phyloP scores from a whole-genome alignment of 2,797 vertebrate species.

The Sebastiscus tertius region DNA sequence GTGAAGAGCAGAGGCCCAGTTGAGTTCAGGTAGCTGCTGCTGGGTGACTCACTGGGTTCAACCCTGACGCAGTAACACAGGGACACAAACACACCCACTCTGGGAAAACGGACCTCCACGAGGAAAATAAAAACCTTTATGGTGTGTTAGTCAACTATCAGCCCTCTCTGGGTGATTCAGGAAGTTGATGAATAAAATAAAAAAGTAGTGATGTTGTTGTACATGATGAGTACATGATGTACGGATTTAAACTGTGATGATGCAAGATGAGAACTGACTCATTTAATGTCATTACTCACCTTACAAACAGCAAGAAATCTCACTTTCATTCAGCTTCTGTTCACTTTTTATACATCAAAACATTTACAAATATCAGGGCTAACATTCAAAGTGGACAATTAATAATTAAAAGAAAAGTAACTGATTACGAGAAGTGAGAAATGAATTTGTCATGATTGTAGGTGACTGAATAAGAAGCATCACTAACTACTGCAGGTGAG shows the following conservation, averaged over 20 bases:
- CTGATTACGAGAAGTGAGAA: background rate
- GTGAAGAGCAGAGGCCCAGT: background rate
- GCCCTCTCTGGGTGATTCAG: background rate
- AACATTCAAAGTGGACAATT: background rate
- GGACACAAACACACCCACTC: constrained; percentile 26
- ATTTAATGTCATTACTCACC: background rate
- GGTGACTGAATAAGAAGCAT: background rate
- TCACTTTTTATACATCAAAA: background rate
- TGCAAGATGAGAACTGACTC: background rate
- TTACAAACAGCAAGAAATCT: background rate
- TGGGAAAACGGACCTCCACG: background rate
- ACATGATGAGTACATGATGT: background rate
- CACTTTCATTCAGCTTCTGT: background rate
- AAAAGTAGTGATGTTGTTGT: background rate
- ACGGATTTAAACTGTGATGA: background rate
- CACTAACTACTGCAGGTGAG: background rate
- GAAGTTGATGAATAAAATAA: constrained; percentile 3
- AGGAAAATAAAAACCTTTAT: constrained; percentile 1
- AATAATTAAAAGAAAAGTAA: background rate
- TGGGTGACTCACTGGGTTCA: constrained; percentile 31
- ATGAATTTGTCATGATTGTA: background rate
- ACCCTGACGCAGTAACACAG: constrained; percentile 4
- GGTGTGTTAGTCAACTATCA: background rate
- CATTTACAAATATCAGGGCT: background rate
- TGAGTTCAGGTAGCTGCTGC: background rate